These are phyloP conservation scores for Diabrotica undecimpunctata DNA, from an alignment of 1,140 invertebrate genomes.

Conservation along the genomic window DNA sequence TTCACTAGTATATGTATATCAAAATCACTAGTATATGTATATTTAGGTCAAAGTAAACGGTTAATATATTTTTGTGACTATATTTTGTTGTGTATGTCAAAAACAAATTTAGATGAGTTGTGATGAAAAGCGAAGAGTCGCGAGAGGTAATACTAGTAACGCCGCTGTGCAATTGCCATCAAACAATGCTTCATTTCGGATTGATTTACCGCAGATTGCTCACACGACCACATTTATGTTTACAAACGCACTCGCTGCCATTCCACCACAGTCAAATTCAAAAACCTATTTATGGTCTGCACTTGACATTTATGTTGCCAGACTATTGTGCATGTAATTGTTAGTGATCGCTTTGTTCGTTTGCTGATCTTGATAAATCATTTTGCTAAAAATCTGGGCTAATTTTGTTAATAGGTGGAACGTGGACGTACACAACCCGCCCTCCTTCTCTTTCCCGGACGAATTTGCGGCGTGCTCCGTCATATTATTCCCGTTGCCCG, in stretches of 20 bases:
- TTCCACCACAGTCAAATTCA: slow-evolving; percentile 20
- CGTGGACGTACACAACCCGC: background rate
- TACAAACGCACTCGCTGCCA: slow-evolving; percentile 20
- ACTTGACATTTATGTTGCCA: slow-evolving; percentile 21
- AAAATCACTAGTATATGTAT: too few relatives aligned
- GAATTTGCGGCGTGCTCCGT: background rate
- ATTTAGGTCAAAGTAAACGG: too few relatives aligned
- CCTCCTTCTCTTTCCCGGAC: background rate
- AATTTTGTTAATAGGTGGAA: background rate
- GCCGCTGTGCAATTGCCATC: slow-evolving; percentile 31
- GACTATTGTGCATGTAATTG: slow-evolving; percentile 23
- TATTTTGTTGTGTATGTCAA: too few relatives aligned
- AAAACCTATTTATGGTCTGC: slow-evolving; percentile 16
- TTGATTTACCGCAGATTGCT: slow-evolving; percentile 43
- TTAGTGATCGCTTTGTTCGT: slow-evolving; percentile 16
- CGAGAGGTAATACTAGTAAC: too few relatives aligned
- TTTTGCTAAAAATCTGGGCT: slow-evolving; percentile 4
- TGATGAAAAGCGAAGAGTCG: too few relatives aligned
- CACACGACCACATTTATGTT: slow-evolving; percentile 20
- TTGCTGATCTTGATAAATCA: slow-evolving; percentile 13
- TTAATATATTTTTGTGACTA: too few relatives aligned
- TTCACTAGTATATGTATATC: too few relatives aligned
- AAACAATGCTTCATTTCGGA: slow-evolving; percentile 42
- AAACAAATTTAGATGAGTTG: too few relatives aligned
- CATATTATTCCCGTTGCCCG: too few relatives aligned